phyloP scores from a whole-genome alignment of 1,140 invertebrate species.

The Nixonia krombeini region DNA sequence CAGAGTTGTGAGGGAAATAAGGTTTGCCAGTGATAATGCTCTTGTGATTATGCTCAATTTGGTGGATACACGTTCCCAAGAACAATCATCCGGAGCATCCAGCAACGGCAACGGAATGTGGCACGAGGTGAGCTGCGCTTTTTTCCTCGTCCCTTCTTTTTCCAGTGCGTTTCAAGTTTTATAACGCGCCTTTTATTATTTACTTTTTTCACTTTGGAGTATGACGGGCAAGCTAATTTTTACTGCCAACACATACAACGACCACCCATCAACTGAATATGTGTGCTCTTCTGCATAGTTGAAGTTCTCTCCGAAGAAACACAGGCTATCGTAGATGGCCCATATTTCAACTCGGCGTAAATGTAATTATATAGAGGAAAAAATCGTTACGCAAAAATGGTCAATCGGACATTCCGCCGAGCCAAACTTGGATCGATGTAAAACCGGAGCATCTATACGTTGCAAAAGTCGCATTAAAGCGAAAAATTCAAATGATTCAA shows the following conservation, averaged over 20 bases:
- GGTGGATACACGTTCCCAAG: not conserved
- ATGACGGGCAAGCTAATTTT: not conserved
- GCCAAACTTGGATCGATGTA: not conserved
- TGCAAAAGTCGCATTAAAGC: not conserved
- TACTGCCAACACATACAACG: not conserved
- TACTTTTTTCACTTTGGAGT: not conserved
- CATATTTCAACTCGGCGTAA: not conserved
- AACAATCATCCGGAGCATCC: not conserved
- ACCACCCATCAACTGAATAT: not conserved
- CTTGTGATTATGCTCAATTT: not conserved
- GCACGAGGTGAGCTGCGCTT: conserved; percentile 62
- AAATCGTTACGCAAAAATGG: not conserved
- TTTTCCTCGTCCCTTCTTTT: conserved; percentile 6
- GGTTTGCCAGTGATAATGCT: not conserved
- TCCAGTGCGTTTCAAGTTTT: not conserved
- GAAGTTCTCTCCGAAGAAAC: no score
- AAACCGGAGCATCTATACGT: not conserved
- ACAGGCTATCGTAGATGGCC: not conserved
- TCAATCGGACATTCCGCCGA: not conserved
- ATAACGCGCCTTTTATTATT: conserved; percentile 2
- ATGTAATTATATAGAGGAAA: not conserved
- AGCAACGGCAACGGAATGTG: conserved; percentile 58
- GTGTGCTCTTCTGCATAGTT: not conserved
- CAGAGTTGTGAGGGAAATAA: not conserved
- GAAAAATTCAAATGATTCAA: not conserved